phyloP scores from a whole-genome alignment of 2,113 vertebrate genomes.

The Dolichallabes microphthalmus region DNA sequence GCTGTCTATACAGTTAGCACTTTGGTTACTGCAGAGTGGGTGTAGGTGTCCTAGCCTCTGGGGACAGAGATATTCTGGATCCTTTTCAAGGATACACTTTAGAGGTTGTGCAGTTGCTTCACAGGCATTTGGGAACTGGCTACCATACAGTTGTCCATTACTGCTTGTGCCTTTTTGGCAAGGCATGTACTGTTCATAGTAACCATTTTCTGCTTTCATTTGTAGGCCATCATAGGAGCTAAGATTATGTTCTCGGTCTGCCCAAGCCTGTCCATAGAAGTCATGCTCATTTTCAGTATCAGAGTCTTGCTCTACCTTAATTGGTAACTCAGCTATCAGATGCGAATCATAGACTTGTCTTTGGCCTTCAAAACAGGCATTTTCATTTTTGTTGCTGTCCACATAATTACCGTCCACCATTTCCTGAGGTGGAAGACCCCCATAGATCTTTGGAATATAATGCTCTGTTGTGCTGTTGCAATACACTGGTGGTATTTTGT shows the following conservation, averaged over 20 bases:
- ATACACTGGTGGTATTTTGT: conserved; percentile 68
- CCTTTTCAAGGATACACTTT: conserved; percentile 73
- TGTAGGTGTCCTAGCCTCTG: conserved; percentile 73
- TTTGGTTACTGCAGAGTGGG: conserved; percentile 64
- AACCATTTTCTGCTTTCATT: conserved; percentile 82
- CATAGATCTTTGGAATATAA: conserved; percentile 71
- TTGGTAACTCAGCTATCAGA: conserved; percentile 76
- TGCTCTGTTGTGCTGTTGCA: conserved; percentile 65
- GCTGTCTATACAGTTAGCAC: conserved; percentile 67
- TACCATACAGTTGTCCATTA: conserved; percentile 67
- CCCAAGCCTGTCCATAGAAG: conserved; percentile 73
- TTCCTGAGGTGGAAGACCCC: conserved; percentile 64
- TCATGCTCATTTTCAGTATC: conserved; percentile 79
- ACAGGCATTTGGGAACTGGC: conserved; percentile 69
- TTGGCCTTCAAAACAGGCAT: conserved; percentile 56
- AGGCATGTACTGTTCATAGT: conserved; percentile 71
- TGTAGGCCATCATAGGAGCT: conserved; percentile 72
- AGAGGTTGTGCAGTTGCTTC: conserved; percentile 64
- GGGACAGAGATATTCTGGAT: conserved; percentile 66
- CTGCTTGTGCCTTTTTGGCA: conserved; percentile 77
- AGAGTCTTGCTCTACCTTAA: conserved; percentile 86
- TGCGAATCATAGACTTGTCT: conserved; percentile 69
- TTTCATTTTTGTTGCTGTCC: conserved; percentile 76
- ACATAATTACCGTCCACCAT: conserved; percentile 67
- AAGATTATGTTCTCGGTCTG: conserved; percentile 66